Evolutionary conservation across 1,140 invertebrate genomes (phyloP).

Genomic region (Vanessa tameamea): DNA sequence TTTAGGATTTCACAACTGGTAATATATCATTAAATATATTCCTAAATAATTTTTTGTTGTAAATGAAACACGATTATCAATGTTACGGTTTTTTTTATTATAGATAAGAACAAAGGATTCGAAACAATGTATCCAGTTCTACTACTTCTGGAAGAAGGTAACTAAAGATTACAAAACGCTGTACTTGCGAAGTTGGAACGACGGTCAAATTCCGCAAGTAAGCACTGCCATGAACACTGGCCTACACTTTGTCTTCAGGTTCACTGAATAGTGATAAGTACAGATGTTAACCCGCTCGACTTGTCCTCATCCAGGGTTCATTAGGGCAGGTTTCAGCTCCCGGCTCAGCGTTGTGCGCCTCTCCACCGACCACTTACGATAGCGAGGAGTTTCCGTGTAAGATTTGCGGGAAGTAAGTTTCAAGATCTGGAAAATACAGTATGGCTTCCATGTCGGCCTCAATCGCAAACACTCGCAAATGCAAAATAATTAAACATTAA

Average conservation of each 20-base stretch:
- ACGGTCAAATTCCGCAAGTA: constrained; percentile 66
- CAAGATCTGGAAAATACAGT: constrained; percentile 61
- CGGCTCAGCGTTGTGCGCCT: constrained; percentile 46
- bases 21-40: constrained; percentile 4
- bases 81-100: constrained; percentile 71
- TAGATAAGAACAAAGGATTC: constrained; percentile 92
- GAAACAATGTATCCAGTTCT: constrained; percentile 98
- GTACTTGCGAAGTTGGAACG: constrained; percentile 71
- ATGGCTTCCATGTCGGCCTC: constrained; percentile 51
- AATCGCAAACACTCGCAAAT: constrained; percentile 52
- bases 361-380: constrained; percentile 70
- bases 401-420: constrained; percentile 98
- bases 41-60: not conserved
- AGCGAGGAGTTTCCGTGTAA: constrained; percentile 92
- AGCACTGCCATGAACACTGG: constrained; percentile 63
- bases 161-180: constrained; percentile 88
- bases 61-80: not conserved
- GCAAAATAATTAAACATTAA: constrained; percentile 46
- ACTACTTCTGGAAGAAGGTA: constrained; percentile 99
- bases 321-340: constrained; percentile 55
- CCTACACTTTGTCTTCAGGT: constrained; percentile 70
- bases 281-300: constrained; percentile 53
- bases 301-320: constrained; percentile 69
- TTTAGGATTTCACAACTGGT: constrained; percentile 92
- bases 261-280: constrained; percentile 57